These are phyloP conservation scores for Drosophila multiciliata DNA, from an alignment of 2,888 invertebrate species.

Conservation along the genomic window DNA sequence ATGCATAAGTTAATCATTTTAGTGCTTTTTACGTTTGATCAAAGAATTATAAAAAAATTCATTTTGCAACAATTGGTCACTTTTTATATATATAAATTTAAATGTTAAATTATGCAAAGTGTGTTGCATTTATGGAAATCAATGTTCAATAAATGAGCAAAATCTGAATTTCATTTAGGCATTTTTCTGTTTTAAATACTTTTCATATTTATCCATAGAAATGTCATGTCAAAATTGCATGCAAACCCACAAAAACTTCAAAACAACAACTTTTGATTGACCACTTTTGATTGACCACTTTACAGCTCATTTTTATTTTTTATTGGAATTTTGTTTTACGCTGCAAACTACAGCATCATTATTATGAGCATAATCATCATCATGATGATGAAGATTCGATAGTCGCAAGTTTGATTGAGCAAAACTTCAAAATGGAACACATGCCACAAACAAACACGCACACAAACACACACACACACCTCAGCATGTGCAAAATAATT, in stretches of 20 bases:
- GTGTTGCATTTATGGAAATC: conserved; percentile 3
- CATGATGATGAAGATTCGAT: conserved; percentile 24
- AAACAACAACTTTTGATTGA: conserved; percentile 74
- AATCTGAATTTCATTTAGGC: not conserved
- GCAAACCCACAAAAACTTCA: conserved; percentile 59
- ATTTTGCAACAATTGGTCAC: not conserved
- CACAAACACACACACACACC: conserved; percentile 10
- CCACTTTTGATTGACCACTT: no score
- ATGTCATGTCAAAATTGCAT: conserved; percentile 24
- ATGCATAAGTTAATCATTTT: not conserved
- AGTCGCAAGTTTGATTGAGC: conserved; percentile 59
- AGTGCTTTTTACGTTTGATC: no score
- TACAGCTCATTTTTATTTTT: not conserved
- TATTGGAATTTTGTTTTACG: conserved; percentile 25
- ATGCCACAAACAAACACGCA: not conserved
- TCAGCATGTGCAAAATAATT: conserved; percentile 69
- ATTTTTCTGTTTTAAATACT: conserved; percentile 4
- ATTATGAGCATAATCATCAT: conserved; percentile 9
- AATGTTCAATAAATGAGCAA: not conserved
- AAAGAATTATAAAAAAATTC: not conserved
- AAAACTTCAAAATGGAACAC: conserved; percentile 40
- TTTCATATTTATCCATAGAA: not conserved
- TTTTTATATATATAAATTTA: no score
- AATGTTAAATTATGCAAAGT: no score
- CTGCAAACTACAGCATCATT: conserved; percentile 26